phyloP scores from a whole-genome alignment of 1,140 invertebrate genomes.

The Ectropis grisescens region DNA sequence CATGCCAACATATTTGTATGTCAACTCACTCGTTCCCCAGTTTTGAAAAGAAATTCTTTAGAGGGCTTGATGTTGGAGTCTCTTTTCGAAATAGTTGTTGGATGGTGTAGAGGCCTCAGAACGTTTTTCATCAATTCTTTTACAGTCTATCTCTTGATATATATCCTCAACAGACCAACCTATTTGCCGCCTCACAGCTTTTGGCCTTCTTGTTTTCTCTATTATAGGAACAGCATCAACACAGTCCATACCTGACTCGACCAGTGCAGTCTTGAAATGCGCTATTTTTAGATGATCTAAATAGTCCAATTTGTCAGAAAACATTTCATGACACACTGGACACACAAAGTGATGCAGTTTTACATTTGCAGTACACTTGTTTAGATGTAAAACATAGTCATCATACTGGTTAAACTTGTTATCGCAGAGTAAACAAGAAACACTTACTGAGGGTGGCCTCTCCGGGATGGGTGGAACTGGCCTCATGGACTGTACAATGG shows the following conservation, averaged over 20 bases:
- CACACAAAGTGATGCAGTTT: slow-evolving; percentile 59
- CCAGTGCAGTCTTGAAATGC: slow-evolving; percentile 4
- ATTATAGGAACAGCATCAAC: slow-evolving; percentile 53
- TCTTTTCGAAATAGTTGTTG: slow-evolving; percentile 10
- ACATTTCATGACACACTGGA: slow-evolving; percentile 55
- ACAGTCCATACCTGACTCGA: slow-evolving; percentile 41
- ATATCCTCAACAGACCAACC: slow-evolving; percentile 65
- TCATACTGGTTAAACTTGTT: slow-evolving; percentile 50
- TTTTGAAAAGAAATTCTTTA: slow-evolving; percentile 56
- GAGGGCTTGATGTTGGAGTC: slow-evolving; percentile 44
- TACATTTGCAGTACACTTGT: slow-evolving; percentile 56
- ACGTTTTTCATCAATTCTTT: slow-evolving; percentile 42
- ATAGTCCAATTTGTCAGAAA: slow-evolving; percentile 40
- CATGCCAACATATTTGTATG: slow-evolving; percentile 42
- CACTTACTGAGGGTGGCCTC: slow-evolving; percentile 23
- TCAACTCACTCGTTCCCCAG: slow-evolving; percentile 61
- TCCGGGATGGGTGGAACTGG: slow-evolving; percentile 7
- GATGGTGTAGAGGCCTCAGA: slow-evolving; percentile 41
- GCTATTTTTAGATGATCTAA: slow-evolving; percentile 47
- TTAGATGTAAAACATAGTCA: slow-evolving; percentile 51
- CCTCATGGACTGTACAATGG: slow-evolving; percentile 11
- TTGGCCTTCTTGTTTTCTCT: slow-evolving; percentile 45
- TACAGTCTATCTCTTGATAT: slow-evolving; percentile 61
- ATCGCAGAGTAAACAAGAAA: slow-evolving; percentile 56
- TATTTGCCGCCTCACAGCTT: slow-evolving; percentile 50